Evolutionary conservation across 2,888 invertebrate genomes (phyloP), one percentile per base, ranked within the genome.

Genomic region (Lepidonotus clava): DNA sequence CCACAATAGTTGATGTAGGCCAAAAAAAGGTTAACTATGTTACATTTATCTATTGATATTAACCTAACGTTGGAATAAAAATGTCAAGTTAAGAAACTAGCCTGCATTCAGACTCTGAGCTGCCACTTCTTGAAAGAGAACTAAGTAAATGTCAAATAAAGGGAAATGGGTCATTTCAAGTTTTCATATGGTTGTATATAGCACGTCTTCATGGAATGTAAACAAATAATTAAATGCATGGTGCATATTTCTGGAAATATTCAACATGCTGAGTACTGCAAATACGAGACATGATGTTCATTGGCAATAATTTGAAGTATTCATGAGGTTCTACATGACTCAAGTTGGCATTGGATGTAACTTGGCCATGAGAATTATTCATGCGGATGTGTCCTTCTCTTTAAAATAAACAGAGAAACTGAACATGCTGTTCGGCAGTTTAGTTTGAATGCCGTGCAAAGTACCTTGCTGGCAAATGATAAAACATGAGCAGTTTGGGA

Each of bases 51-150:
- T 46, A 46, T 46, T 46, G 46, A 46, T 46, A 46, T 46, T 11
- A 11, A 11, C 18, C 8, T 46, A 18, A 46, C 8, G 71, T 36
- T 11, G 71, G 1, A n/a, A 71, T 21, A 2, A 34, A 14, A 67
- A 36, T 38, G 71, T 38, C 18, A 71, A n/a, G 24, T 34, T 34
- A 18, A 36, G 38, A 71, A 71, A 71, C 71, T 71, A 71, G 71
- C 71, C 71, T 71, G 71, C 71, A 71, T n/a, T 71, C 71, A 71
- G 71, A 71, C 36, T 71, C 71, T 34, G 71, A 71, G 18, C 71
- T 71, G 36, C 71, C 71, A 38, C 71, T 71, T 71, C 21, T 71
- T 71, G 71, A 71, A 71, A 34, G 21, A 34, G 18, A 34, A 71
- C 18, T 8, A 71, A 71, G 24, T 71, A 38, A 38, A 71, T 21